Base-by-base conservation (phyloP, 2,888 invertebrate genomes). In the Cephus rjabovi region DNA sequence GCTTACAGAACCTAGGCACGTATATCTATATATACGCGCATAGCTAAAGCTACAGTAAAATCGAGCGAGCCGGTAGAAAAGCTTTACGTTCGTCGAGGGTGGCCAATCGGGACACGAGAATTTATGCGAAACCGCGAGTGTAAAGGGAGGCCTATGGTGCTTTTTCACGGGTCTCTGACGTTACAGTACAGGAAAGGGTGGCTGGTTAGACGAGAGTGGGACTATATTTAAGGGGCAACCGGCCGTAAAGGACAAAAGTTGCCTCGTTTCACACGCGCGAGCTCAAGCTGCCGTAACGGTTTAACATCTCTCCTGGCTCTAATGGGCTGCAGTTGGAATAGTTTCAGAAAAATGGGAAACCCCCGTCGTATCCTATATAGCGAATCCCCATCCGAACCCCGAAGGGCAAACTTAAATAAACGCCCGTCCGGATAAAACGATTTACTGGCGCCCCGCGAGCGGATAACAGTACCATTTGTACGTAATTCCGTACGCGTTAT, bases 311-410 rank as follows among this genome's bases (percentile, higher is more conserved):
- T 83, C 83, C 40, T 75, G 83, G 82, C 82, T 78, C 83, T 89
- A 89, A 89, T 89, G 87, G 89, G 81, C 82, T 82, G 85, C 87
- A 84, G 87, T 86, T 85, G 87, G 85, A 87, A 88, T 87, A 88
- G 88, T 88, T 89, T 86, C 79, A 88, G 87, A 89, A 89, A 89
- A 89, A 89, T 89, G 86, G 85, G 84, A 40, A 40, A 15, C 40
- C 40, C 40, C 35, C 35, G 35, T 35, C 40, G 15, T 40, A 40
- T 15, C 15, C 40, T 40, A 15, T 40, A 15, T 40, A 40, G 40
- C 2, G 2, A 40, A 69, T 83, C 79, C 79, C 70, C 71, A 69
- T 74, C 79, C 80, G 75, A 73, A 80, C 80, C 83, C 85, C 82
- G 82, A 81, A 83, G 85, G 85, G 85, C 83, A 83, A 86, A 88